Conservation (phyloP, 2,888 invertebrate genomes). For the Aporophyla nigra region DNA sequence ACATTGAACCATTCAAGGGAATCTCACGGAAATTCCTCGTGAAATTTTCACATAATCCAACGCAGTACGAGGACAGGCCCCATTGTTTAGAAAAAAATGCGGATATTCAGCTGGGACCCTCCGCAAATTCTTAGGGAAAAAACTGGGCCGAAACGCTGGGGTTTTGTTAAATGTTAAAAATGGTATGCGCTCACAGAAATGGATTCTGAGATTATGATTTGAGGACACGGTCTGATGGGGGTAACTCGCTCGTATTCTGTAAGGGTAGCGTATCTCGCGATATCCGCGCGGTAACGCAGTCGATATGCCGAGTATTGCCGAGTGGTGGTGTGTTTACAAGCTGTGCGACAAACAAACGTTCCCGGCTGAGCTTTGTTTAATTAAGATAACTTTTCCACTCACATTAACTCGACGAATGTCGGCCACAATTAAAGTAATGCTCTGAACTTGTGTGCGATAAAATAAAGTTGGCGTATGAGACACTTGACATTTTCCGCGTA, state of each 20-base stretch:
- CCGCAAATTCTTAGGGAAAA: slow-evolving; percentile 68
- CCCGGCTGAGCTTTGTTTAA: slow-evolving; percentile 76
- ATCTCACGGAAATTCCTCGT: slow-evolving; percentile 77
- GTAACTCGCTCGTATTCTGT: slow-evolving; percentile 10
- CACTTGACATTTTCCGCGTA: slow-evolving; percentile 51
- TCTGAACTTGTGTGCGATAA: slow-evolving; percentile 65
- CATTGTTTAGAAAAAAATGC: slow-evolving; percentile 81
- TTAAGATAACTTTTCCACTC: slow-evolving; percentile 81
- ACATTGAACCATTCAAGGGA: slow-evolving; percentile 77
- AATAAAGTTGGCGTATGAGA: slow-evolving; percentile 68
- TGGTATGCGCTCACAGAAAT: slow-evolving; percentile 53
- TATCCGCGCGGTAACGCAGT: slow-evolving; percentile 29
- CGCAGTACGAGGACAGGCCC: slow-evolving; percentile 68
- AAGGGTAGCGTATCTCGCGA: slow-evolving; percentile 8
- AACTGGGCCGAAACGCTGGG: slow-evolving; percentile 51
- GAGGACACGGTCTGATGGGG: slow-evolving; percentile 39
- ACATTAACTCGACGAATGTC: slow-evolving; percentile 73
- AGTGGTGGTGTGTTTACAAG: slow-evolving; percentile 67
- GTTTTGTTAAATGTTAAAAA: slow-evolving; percentile 64
- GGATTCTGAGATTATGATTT: slow-evolving; percentile 51
- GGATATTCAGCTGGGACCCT: slow-evolving; percentile 71
- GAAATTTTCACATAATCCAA: slow-evolving; percentile 81
- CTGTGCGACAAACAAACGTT: slow-evolving; percentile 62
- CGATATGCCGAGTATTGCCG: slow-evolving; percentile 51
- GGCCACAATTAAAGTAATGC: slow-evolving; percentile 72